These are phyloP conservation scores for Callionymus lyra DNA, from an alignment of 2,113 vertebrate genomes.

Conservation along the genomic window DNA sequence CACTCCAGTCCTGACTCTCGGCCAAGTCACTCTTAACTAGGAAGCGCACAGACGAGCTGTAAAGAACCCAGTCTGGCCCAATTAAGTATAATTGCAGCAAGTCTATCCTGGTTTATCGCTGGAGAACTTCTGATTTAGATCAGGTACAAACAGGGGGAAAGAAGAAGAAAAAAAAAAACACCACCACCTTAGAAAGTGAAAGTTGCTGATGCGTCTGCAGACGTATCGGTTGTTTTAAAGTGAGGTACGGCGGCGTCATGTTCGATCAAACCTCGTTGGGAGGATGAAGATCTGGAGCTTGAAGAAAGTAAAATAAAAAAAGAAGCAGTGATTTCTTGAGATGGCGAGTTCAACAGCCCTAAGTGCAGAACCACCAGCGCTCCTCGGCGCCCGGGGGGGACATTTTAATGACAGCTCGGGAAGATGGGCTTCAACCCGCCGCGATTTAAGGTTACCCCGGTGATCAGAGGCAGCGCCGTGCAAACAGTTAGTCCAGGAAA, in stretches of 20 bases:
- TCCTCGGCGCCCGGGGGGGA: conserved; percentile 46
- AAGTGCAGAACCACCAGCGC: conserved; percentile 48
- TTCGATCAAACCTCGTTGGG: conserved; percentile 46
- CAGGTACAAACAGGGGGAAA: neutral
- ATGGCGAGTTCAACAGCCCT: conserved; percentile 59
- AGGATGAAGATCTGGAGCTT: conserved; percentile 47
- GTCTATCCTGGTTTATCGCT: conserved; percentile 52
- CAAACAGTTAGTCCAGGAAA: conserved; percentile 62
- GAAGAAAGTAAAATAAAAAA: no score
- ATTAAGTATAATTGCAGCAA: conserved; percentile 52
- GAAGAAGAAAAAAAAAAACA: conserved; percentile 7
- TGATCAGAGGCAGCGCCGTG: conserved; percentile 58
- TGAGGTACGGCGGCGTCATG: conserved; percentile 50
- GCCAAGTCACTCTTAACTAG: conserved; percentile 52
- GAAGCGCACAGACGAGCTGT: conserved; percentile 43
- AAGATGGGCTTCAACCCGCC: conserved; percentile 57
- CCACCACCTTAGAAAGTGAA: conserved; percentile 37
- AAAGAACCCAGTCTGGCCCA: conserved; percentile 51
- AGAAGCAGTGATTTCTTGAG: conserved; percentile 48
- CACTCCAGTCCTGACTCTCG: conserved; percentile 45
- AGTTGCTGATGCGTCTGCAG: conserved; percentile 42
- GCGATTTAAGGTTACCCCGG: conserved; percentile 61
- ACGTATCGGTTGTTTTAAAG: conserved; percentile 51
- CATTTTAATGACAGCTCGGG: conserved; percentile 69
- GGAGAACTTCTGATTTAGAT: conserved; percentile 30